Evolutionary conservation across 2,113 vertebrate species (phyloP).

Genomic region (Arizona elegans): DNA sequence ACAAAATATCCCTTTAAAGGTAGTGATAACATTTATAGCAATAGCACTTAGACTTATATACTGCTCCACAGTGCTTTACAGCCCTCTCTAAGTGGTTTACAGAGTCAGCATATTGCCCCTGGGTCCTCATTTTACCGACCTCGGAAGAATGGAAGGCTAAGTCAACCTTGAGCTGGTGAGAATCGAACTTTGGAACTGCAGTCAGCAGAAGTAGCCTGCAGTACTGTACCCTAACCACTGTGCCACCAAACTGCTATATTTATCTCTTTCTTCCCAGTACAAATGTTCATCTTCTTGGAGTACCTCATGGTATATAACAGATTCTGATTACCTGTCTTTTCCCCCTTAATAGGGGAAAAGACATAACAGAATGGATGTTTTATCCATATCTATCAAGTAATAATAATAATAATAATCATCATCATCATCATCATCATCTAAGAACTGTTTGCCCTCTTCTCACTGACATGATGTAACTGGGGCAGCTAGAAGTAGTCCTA

Average conservation of each 20-base stretch:
- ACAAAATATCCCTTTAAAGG: conserved; percentile 53
- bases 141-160: too few species aligned
- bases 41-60: too few species aligned
- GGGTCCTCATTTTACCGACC: too few species aligned
- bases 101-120: too few species aligned
- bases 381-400: conserved; percentile 63
- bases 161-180: too few species aligned
- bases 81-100: too few species aligned
- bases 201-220: too few species aligned
- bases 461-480: conserved; percentile 64
- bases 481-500: conserved; percentile 56
- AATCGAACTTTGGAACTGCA: too few species aligned
- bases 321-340: conserved; percentile 66
- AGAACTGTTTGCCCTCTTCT: conserved; percentile 61
- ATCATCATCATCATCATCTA: conserved; percentile 27
- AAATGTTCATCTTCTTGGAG: conserved; percentile 60
- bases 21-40: conserved; percentile 36
- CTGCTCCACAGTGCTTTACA: too few species aligned
- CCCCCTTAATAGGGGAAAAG: conserved; percentile 60
- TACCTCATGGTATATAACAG: conserved; percentile 58
- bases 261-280: conserved; percentile 43
- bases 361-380: conserved; percentile 66
- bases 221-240: too few species aligned
- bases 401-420: not conserved
- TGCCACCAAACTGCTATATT: not conserved